Evolutionary conservation across 1,140 invertebrate genomes (phyloP).

Genomic region (Drosophila nigrodunni): DNA sequence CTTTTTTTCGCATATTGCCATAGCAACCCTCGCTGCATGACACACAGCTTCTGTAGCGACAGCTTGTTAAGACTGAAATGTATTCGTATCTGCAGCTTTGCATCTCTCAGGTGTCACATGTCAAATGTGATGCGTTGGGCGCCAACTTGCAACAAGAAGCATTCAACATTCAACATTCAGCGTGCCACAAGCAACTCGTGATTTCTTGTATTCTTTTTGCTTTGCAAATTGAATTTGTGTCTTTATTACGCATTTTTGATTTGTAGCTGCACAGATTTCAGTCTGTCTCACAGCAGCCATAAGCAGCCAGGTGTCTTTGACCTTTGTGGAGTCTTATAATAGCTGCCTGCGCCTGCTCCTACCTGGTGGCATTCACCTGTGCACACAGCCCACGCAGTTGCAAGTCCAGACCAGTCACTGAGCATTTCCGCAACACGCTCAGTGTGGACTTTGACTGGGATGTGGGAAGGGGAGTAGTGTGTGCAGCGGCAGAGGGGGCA

Average conservation of each 20-base stretch:
- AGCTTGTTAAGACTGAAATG: constrained; percentile 54
- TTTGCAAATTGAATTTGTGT: constrained; percentile 76
- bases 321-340: constrained; percentile 68
- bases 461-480: neutral
- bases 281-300: constrained; percentile 25
- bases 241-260: constrained; percentile 82
- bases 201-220: constrained; percentile 24
- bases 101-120: constrained; percentile 72
- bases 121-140: constrained; percentile 47
- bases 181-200: constrained; percentile 11
- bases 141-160: constrained; percentile 31
- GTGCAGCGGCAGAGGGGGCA: too few relatives aligned
- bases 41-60: constrained; percentile 12
- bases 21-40: constrained; percentile 1
- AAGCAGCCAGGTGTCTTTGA: constrained; percentile 71
- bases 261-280: constrained; percentile 63
- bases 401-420: constrained; percentile 54
- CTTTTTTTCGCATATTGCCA: neutral
- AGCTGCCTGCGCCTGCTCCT: constrained; percentile 60
- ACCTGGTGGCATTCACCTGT: constrained; percentile 78
- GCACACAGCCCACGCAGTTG: constrained; percentile 49
- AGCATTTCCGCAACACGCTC: constrained; percentile 56
- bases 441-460: constrained; percentile 1
- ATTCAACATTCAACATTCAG: neutral
- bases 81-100: constrained; percentile 52